Base-by-base conservation (phyloP, 2,113 vertebrate genomes). In the Formicarius rufipectus region DNA sequence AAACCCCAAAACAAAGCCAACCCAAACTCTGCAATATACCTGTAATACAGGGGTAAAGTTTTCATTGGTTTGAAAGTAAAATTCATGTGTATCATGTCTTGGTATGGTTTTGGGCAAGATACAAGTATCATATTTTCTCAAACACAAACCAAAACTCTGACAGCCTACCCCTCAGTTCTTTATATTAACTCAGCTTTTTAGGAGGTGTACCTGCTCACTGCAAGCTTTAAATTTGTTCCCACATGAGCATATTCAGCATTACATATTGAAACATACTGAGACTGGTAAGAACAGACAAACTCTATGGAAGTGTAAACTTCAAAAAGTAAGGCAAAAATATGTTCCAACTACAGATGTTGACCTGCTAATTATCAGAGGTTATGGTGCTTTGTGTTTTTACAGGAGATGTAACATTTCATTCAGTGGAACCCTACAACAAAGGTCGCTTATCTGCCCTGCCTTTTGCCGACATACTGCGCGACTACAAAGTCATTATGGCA, bases 371-470 rank as follows among this genome's bases (percentile, higher is more conserved):
- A 42, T 39, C 87, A 49, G 53, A 6, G 3, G 42, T n/a, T 28
- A 2, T 1, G 13, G 27, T 81, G 40, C 72, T 76, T 83, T 91
- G 93, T 95, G 33, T 91, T 64, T 94, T 69, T 31, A 58, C 97
- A 99, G 99, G 99, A 83, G 99, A 99, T 5, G 98, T 98, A 33
- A 98, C 98, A 53, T 99, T 99, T 85, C 99, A 99, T 93, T 99
- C 99, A 0, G 99, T 99, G 93, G 99, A 99, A 27, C 99, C 99
- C 17, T 99, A 99, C 91, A 99, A 99, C 77, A 99, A 99, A 97
- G 99, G 97, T 67, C 98, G 99, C 4, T 97, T 99, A 20, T 98
- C 97, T 8, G 99, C 99, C 9, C 98, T 99, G 84, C 98, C 99
- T 2, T 99, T 99, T 10, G 98, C 99, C 1, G 99, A 99, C 96